Conservation (phyloP, 2,113 vertebrate genomes). For the Lasiurus cinereus region DNA sequence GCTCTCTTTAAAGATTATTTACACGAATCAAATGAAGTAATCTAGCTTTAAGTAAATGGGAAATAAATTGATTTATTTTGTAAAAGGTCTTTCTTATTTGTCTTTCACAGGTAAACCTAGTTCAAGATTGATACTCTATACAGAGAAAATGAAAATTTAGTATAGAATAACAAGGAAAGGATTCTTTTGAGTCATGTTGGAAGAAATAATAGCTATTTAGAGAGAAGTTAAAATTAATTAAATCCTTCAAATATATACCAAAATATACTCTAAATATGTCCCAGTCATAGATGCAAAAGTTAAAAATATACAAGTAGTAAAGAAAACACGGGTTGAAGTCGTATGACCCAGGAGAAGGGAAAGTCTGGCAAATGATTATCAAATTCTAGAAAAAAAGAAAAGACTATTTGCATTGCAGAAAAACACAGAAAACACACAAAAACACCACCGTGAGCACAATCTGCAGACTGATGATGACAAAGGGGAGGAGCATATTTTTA, state of each 20-base stretch:
- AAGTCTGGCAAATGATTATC: background rate
- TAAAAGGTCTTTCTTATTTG: slow-evolving; percentile 11
- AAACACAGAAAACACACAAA: background rate
- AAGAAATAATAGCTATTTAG: background rate
- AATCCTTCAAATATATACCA: background rate
- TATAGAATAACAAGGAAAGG: background rate
- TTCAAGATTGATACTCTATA: background rate
- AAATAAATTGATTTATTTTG: slow-evolving; percentile 50
- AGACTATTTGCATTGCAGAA: background rate
- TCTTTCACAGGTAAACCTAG: background rate
- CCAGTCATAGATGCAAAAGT: background rate
- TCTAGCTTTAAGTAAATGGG: background rate
- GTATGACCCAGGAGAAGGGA: background rate
- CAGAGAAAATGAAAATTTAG: background rate
- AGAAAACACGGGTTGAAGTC: background rate
- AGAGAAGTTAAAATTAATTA: background rate
- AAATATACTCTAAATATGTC: background rate
- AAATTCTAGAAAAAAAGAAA: slow-evolving; percentile 3
- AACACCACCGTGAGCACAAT: background rate
- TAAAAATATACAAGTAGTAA: background rate
- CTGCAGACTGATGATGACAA: background rate
- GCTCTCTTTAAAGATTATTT: background rate
- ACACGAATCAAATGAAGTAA: background rate
- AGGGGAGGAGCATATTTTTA: background rate
- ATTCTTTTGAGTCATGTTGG: background rate